A percentile compares a stretch with the other conserved stretches of the same genome.
Evolutionary conservation across 2,797 vertebrate species (phyloP).

Genomic region (Pseudochromis fuscus): DNA sequence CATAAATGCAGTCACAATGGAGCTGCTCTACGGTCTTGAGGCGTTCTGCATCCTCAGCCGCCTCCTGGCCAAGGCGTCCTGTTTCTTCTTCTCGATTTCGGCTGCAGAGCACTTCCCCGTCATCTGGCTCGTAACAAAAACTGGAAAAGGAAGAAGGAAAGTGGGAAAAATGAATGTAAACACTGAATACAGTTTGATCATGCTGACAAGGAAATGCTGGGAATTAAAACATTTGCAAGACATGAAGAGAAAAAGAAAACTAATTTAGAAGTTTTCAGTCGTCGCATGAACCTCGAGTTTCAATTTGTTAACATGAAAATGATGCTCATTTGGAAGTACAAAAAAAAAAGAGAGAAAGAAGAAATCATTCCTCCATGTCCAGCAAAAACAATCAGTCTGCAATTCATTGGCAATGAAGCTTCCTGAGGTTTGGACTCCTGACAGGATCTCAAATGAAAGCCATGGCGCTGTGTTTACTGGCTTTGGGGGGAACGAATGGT

Average conservation of each 20-base stretch:
- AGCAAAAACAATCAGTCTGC: slow-evolving; percentile 33
- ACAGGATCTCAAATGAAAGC: slow-evolving; percentile 64
- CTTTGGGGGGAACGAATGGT: slow-evolving; percentile 46
- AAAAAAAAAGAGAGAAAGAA: slow-evolving; percentile 12
- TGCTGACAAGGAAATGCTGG: background rate
- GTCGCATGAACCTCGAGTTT: slow-evolving; percentile 17
- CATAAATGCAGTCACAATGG: background rate
- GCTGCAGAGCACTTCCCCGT: slow-evolving; percentile 88
- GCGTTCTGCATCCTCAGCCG: slow-evolving; percentile 83
- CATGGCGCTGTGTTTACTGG: slow-evolving; percentile 54
- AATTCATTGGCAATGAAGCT: slow-evolving; percentile 51
- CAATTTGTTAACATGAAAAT: slow-evolving; percentile 48
- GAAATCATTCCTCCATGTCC: slow-evolving; percentile 17
- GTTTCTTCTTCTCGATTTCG: slow-evolving; percentile 94
- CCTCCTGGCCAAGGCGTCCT: slow-evolving; percentile 92
- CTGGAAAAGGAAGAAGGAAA: slow-evolving; percentile 80
- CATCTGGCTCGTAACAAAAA: slow-evolving; percentile 83
- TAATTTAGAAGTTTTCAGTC: background rate
- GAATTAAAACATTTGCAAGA: slow-evolving; percentile 7
- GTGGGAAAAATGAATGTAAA: slow-evolving; percentile 24
- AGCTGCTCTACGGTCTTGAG: slow-evolving; percentile 68
- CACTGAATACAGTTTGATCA: background rate
- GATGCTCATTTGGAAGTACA: slow-evolving; percentile 20
- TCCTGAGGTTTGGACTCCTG: slow-evolving; percentile 62
- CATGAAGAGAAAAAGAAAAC: background rate